These are phyloP conservation scores for Motacilla alba DNA, from an alignment of 2,113 vertebrate species.

Conservation along the genomic window DNA sequence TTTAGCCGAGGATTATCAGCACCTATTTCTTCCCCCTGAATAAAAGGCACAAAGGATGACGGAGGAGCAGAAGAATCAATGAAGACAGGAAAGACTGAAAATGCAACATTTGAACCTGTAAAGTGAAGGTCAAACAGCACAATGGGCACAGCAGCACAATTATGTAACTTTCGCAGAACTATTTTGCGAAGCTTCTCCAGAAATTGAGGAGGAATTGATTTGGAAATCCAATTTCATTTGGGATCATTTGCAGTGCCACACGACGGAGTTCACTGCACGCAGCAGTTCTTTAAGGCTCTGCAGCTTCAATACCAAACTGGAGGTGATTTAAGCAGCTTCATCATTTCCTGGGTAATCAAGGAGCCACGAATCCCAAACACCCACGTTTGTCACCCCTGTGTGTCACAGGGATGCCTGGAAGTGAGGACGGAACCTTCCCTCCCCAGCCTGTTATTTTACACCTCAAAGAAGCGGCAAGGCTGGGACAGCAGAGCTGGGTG, in stretches of 20 bases:
- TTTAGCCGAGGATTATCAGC: neutral
- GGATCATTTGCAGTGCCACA: neutral
- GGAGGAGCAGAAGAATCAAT: neutral
- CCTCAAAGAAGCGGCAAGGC: accelerated
- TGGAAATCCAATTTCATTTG: neutral
- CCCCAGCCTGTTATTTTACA: neutral
- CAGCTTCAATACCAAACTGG: neutral
- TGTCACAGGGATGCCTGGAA: neutral
- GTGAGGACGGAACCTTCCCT: neutral
- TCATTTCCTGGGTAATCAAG: neutral
- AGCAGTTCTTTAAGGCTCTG: neutral
- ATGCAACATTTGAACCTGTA: neutral
- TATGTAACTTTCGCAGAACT: neutral
- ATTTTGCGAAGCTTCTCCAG: neutral
- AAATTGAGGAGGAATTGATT: neutral
- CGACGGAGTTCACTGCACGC: neutral
- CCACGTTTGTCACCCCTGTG: neutral
- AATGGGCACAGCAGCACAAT: neutral
- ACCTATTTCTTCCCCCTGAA: neutral
- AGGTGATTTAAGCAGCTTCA: neutral
- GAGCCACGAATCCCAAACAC: neutral
- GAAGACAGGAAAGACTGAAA: neutral
- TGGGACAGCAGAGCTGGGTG: neutral
- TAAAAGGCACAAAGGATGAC: neutral
- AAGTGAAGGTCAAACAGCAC: neutral